Conservation (phyloP, 2,113 vertebrate species). For the Heterotilapia buettikoferi region DNA sequence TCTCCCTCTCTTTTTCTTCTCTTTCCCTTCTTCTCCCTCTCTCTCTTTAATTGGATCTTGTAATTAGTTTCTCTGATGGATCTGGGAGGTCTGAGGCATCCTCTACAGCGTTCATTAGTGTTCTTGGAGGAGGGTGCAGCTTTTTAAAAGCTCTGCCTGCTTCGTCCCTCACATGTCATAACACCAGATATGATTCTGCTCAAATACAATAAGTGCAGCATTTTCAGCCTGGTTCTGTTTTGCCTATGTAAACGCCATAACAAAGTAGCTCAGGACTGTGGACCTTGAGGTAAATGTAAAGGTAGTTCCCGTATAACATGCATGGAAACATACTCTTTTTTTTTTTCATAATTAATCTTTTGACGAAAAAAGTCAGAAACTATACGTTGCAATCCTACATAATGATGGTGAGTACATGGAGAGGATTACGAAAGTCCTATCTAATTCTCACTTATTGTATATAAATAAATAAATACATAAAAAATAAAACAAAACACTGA, state of each 20-base stretch:
- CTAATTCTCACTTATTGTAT: neutral
- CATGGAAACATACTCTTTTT: neutral
- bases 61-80: conserved; percentile 99
- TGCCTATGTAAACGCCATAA: neutral
- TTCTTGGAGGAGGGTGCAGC: conserved; percentile 48
- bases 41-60: conserved; percentile 98
- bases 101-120: conserved; percentile 74
- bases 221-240: neutral
- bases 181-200: conserved; percentile 37
- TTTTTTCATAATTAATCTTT: neutral
- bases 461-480: neutral
- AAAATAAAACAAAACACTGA: neutral
- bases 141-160: conserved; percentile 56
- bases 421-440: neutral
- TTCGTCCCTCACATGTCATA: conserved; percentile 61
- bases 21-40: conserved; percentile 66
- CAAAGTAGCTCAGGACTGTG: neutral
- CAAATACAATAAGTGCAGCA: conserved; percentile 21
- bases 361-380: neutral
- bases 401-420: neutral
- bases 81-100: conserved; percentile 88
- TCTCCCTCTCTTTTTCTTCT: conserved; percentile 65
- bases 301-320: neutral
- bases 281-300: neutral
- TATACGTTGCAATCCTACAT: neutral